These are phyloP conservation scores for Squalus acanthias DNA, from an alignment of 2,797 vertebrate genomes.

Conservation along the genomic window DNA sequence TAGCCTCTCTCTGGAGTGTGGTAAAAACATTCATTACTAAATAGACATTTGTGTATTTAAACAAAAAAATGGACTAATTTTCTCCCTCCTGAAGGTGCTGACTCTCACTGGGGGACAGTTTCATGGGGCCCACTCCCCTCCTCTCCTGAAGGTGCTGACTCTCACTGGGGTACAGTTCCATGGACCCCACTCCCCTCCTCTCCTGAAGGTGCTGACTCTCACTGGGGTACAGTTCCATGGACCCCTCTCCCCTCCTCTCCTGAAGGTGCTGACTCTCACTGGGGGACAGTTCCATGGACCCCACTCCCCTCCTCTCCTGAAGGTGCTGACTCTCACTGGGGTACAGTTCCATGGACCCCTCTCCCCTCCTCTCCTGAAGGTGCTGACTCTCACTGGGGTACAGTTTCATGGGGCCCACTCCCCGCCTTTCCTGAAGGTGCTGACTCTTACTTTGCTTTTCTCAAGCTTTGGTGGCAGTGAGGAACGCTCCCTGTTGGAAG, in stretches of 20 bases:
- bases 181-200: background rate
- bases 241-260: background rate
- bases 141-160: background rate
- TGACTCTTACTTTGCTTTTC: background rate
- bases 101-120: background rate
- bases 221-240: background rate
- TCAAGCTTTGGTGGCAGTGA: background rate
- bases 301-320: background rate
- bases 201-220: background rate
- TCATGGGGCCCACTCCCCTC: background rate
- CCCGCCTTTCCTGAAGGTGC: background rate
- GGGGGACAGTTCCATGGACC: background rate
- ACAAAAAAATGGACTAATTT: background rate
- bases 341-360: too few relatives aligned
- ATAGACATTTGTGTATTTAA: background rate
- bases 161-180: background rate
- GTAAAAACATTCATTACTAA: constrained; percentile 39
- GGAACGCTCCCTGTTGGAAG: too few relatives aligned
- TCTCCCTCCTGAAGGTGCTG: background rate
- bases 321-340: background rate
- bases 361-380: background rate
- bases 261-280: background rate
- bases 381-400: background rate
- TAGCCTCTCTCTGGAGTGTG: constrained; percentile 57
- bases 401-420: too few relatives aligned